These are phyloP conservation scores for Hybos culiciformis DNA, from an alignment of 2,888 invertebrate genomes.

Conservation along the genomic window DNA sequence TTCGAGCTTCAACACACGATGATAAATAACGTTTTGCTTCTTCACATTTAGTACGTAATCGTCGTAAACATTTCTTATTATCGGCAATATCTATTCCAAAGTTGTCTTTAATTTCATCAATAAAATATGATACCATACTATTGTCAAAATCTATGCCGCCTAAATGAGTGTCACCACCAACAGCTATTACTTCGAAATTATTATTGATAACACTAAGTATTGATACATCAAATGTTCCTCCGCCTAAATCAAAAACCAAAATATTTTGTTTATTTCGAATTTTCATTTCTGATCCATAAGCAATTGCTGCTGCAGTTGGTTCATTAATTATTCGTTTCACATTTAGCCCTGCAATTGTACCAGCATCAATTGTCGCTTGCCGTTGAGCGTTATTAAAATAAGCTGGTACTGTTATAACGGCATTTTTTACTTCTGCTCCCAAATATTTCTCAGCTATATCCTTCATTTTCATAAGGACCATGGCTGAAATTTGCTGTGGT, in stretches of 20 bases:
- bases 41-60: conserved; percentile 90
- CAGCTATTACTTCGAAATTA: conserved; percentile 69
- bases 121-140: conserved; percentile 97
- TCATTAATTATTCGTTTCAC: conserved; percentile 84
- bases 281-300: conserved; percentile 92
- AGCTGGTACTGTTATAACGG: conserved; percentile 51
- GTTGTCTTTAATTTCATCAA: conserved; percentile 97
- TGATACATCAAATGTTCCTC: too few relatives aligned
- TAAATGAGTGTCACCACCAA: conserved; percentile 83
- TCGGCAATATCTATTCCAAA: conserved; percentile 93
- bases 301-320: conserved; percentile 95
- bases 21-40: conserved; percentile 95
- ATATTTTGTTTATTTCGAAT: conserved; percentile 98
- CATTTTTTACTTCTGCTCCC: conserved; percentile 78
- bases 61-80: conserved; percentile 90
- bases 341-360: conserved; percentile 62
- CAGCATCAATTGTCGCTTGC: conserved; percentile 98
- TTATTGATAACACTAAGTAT: conserved; percentile 97
- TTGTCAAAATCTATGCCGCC: conserved; percentile 99
- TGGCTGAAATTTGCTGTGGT: conserved; percentile 97
- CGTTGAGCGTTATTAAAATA: conserved; percentile 99
- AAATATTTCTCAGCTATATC: conserved; percentile 96
- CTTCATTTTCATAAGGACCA: conserved; percentile 97
- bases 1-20: conserved; percentile 81
- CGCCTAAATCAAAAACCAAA: conserved; percentile 95